Evolutionary conservation across 2,113 vertebrate species (phyloP), one percentile per base, ranked within the genome.

Genomic region (Orycteropus afer): DNA sequence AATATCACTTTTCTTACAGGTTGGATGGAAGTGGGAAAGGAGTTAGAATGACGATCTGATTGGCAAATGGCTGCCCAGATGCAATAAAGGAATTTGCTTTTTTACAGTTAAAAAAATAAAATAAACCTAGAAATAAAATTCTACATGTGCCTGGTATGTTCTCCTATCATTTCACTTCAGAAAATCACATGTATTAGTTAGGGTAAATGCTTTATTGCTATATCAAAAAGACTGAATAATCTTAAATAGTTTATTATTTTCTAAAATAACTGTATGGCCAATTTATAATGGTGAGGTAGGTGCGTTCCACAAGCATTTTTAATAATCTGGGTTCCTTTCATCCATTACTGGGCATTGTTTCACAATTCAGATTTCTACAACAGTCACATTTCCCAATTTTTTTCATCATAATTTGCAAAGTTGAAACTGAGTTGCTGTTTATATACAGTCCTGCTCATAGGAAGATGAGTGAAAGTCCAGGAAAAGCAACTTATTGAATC

Each of bases 291-390:
- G 71, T 11, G 3, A 1, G n/a, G 9, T 53, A 84, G 14, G 20
- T 40, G 1, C 65, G 3, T 12, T 80, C 34, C 51, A 55, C 51
- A 61, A 53, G 69, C 11, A 18, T 37, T 61, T 91, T 83, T 65
- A 14, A 49, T 23, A 74, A n/a, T 57, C 76, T 65, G 20, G 18
- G 17, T 29, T 82, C 53, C 63, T 94, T 93, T 65, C 55, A 13
- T 37, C 89, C 12, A 42, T 27, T 63, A 27, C 7, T 81, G 27
- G 7, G 25, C 47, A 69, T 29, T 47, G 20, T 81, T 85, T 86
- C n/a, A 53, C 13, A 29, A 32, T 18, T 90, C 42, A 76, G 53
- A 2, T 84, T 92, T 95, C 69, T 89, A n/a, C n/a, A 97, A n/a
- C 81, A 86, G 37, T 8, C 20, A 81, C 3, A 40, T 90, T 88